Conservation (phyloP, 2,113 vertebrate genomes). For the Coturnix japonica region DNA sequence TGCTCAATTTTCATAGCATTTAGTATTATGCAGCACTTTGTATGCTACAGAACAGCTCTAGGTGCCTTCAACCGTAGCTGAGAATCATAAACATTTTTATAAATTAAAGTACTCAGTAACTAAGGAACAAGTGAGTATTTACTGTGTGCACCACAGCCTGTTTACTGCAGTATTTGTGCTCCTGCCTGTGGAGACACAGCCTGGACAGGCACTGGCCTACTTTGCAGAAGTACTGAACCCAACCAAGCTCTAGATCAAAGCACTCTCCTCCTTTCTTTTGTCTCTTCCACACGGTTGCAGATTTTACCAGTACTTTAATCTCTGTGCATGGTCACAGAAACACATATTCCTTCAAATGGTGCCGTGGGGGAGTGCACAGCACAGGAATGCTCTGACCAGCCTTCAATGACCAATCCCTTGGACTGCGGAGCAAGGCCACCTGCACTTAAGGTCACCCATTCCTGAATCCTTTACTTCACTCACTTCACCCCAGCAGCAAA, state of each 20-base stretch:
- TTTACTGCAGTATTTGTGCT: background rate
- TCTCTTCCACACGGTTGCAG: background rate
- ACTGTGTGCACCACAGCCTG: accelerated
- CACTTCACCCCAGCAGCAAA: background rate
- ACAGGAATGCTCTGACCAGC: background rate
- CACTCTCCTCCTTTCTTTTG: accelerated
- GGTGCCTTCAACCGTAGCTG: background rate
- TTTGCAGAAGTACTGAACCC: background rate
- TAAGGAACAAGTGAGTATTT: background rate
- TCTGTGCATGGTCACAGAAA: accelerated
- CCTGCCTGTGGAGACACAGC: background rate
- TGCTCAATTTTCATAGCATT: background rate
- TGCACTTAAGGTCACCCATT: accelerated
- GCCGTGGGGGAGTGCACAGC: accelerated
- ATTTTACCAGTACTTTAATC: accelerated
- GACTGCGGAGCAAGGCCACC: accelerated
- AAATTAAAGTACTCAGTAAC: background rate
- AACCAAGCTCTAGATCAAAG: background rate
- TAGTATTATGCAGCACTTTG: background rate
- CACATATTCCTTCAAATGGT: accelerated
- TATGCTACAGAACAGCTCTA: background rate
- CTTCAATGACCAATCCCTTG: background rate
- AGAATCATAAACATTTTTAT: background rate
- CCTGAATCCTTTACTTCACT: background rate
- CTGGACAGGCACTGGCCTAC: no score